Evolutionary conservation across 53 echinoderm and acorn worm genomes (phyloP).

Genomic region (Echinarachnius parma): DNA sequence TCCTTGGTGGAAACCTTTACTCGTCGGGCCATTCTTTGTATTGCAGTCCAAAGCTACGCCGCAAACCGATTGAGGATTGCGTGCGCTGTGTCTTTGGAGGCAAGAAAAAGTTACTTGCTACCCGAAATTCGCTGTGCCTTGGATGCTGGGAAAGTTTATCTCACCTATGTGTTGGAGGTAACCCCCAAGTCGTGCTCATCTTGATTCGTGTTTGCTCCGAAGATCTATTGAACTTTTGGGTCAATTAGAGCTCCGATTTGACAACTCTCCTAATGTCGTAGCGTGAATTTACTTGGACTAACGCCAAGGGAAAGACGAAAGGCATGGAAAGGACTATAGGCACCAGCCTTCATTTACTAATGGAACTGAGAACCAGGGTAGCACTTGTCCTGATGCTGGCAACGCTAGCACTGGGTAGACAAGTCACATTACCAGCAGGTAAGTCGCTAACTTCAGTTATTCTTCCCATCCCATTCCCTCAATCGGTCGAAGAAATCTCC

Average conservation of each 20-base stretch:
- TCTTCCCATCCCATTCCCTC: not conserved
- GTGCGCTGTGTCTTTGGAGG: conserved; percentile 40
- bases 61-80: conserved; percentile 29
- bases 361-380: conserved; percentile 40
- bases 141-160: not conserved
- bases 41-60: conserved; percentile 47
- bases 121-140: too few species aligned
- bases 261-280: conserved; percentile 45
- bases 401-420: conserved; percentile 37
- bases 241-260: conserved; percentile 31
- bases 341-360: conserved; percentile 46
- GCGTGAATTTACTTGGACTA: conserved; percentile 42
- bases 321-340: conserved; percentile 48
- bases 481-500: too few species aligned
- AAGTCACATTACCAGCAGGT: conserved; percentile 44
- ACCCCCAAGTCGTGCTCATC: conserved; percentile 19
- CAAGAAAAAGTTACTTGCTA: too few species aligned
- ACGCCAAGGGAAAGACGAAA: conserved; percentile 32
- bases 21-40: not conserved
- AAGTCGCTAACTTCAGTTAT: not conserved
- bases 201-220: conserved; percentile 14
- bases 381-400: conserved; percentile 33
- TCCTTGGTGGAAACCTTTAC: too few species aligned
- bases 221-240: conserved; percentile 33
- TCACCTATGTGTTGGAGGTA: conserved; percentile 6